Evolutionary conservation across 1,140 invertebrate genomes (phyloP).

Genomic region (Leptoteleia sp.): DNA sequence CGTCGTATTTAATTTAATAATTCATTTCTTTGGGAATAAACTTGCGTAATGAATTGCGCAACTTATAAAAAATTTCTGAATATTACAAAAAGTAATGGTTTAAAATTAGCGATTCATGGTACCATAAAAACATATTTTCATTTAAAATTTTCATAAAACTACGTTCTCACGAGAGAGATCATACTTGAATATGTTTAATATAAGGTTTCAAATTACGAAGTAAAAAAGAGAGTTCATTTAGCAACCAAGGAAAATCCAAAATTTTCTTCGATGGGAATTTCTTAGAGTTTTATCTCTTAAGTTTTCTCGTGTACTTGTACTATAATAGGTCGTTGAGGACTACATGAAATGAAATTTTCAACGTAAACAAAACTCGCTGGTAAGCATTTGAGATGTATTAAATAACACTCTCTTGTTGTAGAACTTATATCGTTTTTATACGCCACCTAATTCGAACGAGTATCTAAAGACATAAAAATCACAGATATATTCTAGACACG

Average conservation of each 20-base stretch:
- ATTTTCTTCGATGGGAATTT: conserved; percentile 54
- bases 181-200: conserved; percentile 41
- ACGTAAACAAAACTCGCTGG: conserved; percentile 58
- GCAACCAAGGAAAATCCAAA: conserved; percentile 53
- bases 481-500: conserved; percentile 57
- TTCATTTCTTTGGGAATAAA: conserved; percentile 7
- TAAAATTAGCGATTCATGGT: conserved; percentile 9
- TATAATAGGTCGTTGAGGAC: conserved; percentile 58
- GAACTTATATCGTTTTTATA: conserved; percentile 44
- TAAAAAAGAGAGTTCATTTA: conserved; percentile 54
- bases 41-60: conserved; percentile 9
- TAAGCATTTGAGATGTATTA: conserved; percentile 54
- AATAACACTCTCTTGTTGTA: conserved; percentile 54
- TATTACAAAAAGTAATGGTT: conserved; percentile 27
- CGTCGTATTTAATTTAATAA: too few relatives aligned
- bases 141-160: conserved; percentile 32
- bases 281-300: conserved; percentile 56
- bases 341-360: conserved; percentile 66
- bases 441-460: conserved; percentile 61
- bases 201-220: conserved; percentile 51
- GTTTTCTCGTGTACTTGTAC: conserved; percentile 53
- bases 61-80: background rate
- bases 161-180: conserved; percentile 38
- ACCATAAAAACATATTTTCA: conserved; percentile 31
- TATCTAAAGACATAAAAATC: conserved; percentile 55